Evolutionary conservation across 1,140 invertebrate genomes (phyloP), one percentile per base, ranked within the genome.

Genomic region (Pseudomyrmex concolor): DNA sequence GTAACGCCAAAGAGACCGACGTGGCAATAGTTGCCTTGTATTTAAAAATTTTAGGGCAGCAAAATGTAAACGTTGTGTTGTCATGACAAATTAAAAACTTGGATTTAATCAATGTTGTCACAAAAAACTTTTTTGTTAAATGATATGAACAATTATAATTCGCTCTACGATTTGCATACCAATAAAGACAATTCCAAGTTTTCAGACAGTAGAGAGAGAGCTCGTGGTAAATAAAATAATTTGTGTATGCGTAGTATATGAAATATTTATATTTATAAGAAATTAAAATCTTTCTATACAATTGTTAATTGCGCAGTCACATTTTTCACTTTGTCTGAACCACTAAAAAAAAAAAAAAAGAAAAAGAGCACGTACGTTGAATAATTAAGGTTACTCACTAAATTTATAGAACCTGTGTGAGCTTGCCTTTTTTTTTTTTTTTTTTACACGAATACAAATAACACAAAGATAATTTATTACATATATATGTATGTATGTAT

Each of bases 201-300:
- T 15, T 15, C 25, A n/a, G 7, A 3, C 9, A 5, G 34, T 12
- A 4, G n/a, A 17, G 34, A 34, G 34, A 57, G 48, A 67, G 48
- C 48, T 51, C 12, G 13, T 76, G 51, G 60, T 73, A 76, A 87
- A 72, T 82, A 7, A 87, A 81, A 74, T 64, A 57, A 74, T 57
- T 5, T 45, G 43, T 50, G 45, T 64, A 43, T 89, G 34, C 34
- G 57, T 92, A 93, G 89, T 93, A 93, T 93, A 92, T 90, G 91
- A 94, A 94, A 94, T 93, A 93, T 93, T 93, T 92, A 93, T 94
- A 93, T 94, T 93, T 93, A 93, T 93, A 94, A 88, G 92, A 94
- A 94, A 94, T 94, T 94, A 94, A 90, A 93, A 87, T 93, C 87
- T 93, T 93, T 93, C 92, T 94, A 94, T 94, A 94, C 93, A 94